These are phyloP conservation scores for Oncorhynchus clarkii DNA, from an alignment of 2,113 vertebrate genomes.

Conservation along the genomic window DNA sequence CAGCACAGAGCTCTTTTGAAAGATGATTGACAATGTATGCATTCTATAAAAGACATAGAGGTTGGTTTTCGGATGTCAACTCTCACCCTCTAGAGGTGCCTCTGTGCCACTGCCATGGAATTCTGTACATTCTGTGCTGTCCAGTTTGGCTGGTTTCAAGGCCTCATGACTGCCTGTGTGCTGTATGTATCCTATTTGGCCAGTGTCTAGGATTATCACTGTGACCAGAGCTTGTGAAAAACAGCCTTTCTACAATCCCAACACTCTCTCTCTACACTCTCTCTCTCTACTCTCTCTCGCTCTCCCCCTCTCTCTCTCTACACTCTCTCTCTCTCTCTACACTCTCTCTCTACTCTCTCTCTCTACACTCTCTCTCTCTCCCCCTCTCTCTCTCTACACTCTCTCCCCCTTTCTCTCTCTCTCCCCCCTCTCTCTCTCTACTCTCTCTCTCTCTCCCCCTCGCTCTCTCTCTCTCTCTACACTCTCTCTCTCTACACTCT, in stretches of 20 bases:
- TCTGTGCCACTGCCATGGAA: neutral
- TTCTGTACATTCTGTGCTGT: neutral
- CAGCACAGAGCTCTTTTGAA: neutral
- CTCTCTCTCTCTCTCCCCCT: too few relatives aligned
- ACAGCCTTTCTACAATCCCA: slow-evolving; percentile 52
- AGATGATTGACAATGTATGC: neutral
- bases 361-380: too few relatives aligned
- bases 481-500: too few relatives aligned
- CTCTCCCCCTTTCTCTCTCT: too few relatives aligned
- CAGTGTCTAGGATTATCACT: slow-evolving; percentile 47
- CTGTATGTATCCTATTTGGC: slow-evolving; percentile 23
- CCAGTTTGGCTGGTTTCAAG: slow-evolving; percentile 29
- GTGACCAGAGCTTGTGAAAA: slow-evolving; percentile 49
- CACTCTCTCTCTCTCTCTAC: too few relatives aligned
- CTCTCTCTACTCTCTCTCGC: too few relatives aligned
- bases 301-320: too few relatives aligned
- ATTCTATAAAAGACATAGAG: neutral
- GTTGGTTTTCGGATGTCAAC: neutral
- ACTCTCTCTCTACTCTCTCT: too few relatives aligned
- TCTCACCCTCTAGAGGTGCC: neutral
- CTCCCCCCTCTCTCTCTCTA: too few relatives aligned
- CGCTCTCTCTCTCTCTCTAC: too few relatives aligned
- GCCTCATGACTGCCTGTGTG: neutral
- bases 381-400: too few relatives aligned
- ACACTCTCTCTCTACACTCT: slow-evolving; percentile 30